Percentiles rank a stretch among this genome's conserved stretches.
Conservation (phyloP, 2,888 invertebrate genomes). For the Platypus cylindrus region DNA sequence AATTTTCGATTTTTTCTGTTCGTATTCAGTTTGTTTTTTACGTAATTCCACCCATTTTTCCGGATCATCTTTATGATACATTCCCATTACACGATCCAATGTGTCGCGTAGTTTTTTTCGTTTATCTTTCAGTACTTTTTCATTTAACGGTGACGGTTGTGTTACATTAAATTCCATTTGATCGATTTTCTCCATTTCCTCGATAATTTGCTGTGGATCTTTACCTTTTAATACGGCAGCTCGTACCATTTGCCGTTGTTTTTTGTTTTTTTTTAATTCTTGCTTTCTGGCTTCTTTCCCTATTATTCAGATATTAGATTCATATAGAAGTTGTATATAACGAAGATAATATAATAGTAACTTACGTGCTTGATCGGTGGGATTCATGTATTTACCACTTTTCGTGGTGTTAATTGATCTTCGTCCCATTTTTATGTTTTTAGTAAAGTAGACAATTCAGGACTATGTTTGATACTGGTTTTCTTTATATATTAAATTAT, state of each 20-base stretch:
- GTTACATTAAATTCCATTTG: conserved; percentile 96
- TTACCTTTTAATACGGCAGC: conserved; percentile 96
- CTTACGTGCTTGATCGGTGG: conserved; percentile 97
- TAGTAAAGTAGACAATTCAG: no score
- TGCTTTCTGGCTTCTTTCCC: conserved; percentile 96
- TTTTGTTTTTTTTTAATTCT: conserved; percentile 96
- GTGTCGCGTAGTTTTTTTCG: conserved; percentile 91
- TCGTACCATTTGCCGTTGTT: conserved; percentile 89
- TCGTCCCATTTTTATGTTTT: conserved; percentile 65
- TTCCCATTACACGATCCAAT: conserved; percentile 81
- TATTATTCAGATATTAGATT: conserved; percentile 28
- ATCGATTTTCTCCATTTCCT: conserved; percentile 95
- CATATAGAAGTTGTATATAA: conserved; percentile 2
- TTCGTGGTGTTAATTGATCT: conserved; percentile 97
- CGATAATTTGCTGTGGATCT: conserved; percentile 88
- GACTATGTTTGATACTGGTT: no score
- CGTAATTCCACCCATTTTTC: conserved; percentile 89
- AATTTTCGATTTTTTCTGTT: conserved; percentile 72
- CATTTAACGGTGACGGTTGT: conserved; percentile 88
- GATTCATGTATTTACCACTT: conserved; percentile 99
- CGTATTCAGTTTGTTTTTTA: conserved; percentile 83
- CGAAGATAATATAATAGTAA: conserved; percentile 23
- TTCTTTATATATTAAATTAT: neutral
- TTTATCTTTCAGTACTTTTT: conserved; percentile 93
- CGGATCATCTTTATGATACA: conserved; percentile 95